Evolutionary conservation across 2,113 vertebrate species (phyloP), one percentile per base, ranked within the genome.

Genomic region (Natator depressus): DNA sequence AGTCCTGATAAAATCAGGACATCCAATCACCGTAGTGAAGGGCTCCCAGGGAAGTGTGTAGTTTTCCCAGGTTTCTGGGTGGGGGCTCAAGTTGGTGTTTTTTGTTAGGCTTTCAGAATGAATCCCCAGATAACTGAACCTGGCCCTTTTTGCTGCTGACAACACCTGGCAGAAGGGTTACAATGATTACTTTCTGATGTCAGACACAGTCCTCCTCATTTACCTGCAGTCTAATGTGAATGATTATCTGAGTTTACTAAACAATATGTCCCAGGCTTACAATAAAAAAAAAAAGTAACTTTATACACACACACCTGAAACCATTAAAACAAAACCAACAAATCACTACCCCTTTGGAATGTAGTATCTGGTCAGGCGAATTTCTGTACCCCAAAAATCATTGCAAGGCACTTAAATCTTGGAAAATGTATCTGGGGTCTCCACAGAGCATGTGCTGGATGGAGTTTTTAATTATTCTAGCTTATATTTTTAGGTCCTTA

Each of bases 391-490:
- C 79, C 7, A 10, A 8, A 47, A 92, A 47, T 14, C 54, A 8
- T 13, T 87, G 24, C 62, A 82, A 72, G n/a, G 69, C 51, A 35
- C 53, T 16, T 1, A 57, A 62, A 42, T 57, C 12, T 13, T 38
- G 8, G 20, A 35, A 82, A n/a, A 4, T 93, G 50, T 2, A 27
- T 6, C 69, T 47, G 8, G 27, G 88, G 42, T 84, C 16, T 84
- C 42, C 1, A 1, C 59, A 31, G 4, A 42, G 59, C 3, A 6
- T 0, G 1, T 0, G 1, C 47, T 69, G 3, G 2, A 24, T 88
- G 51, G 13, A 86, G 27, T 42, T 86, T 49, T 79, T 88, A 54
- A 80, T 51, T 69, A 49, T 84, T 57, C 4, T 3, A 82, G 10
- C 14, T 88, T 87, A 29, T 53, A 57, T 55, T 78, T 24, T 47